Base-by-base conservation (phyloP, 1,140 invertebrate genomes). In the Ladona fulva region DNA sequence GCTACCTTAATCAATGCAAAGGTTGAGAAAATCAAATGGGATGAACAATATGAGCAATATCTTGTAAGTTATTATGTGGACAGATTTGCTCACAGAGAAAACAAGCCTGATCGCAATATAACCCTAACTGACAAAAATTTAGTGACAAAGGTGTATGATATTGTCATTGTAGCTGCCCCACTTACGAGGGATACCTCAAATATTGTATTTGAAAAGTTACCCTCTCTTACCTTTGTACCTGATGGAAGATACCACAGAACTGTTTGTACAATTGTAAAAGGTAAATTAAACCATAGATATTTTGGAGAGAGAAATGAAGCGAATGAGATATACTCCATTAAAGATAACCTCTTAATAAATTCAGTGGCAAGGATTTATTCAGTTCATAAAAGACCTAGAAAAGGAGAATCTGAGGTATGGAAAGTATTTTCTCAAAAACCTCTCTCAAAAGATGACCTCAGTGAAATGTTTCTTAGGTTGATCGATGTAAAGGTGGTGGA, bases 151-250 rank as follows among this genome's bases (percentile, higher is more conserved):
- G 77, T 78, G 77, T 92, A 90, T 80, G 89, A 92, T 79, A 85
- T 89, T 77, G 87, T 92, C 8, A 86, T 92, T 74, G 80, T 92
- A 24, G 90, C 90, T 75, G 81, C 85, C 25, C 90, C 90, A 0
- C 80, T 90, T 59, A 86, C 86, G 19, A 78, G 79, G n/a, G 86
- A 87, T 80, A 82, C 85, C 14, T 74, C 79, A 81, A 80, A 84
- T 78, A 83, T 86, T 74, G 24, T 24, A 37, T 86, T 87, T 79
- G 79, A 80, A 75, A 81, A 81, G 52, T 86, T 87, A 80, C 81
- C 83, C 1, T 7, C 76, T 80, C 7, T 25, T 80, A 11, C 76
- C 77, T 1, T 25, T 77, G 14, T 82, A 84, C 78, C 29, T 83
- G 52, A 66, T 42, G 85, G 84, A 1, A 80, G 83, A 73, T 91